Evolutionary conservation across 2,888 invertebrate species (phyloP).

Genomic region (Chaetogeoica ovagalla): DNA sequence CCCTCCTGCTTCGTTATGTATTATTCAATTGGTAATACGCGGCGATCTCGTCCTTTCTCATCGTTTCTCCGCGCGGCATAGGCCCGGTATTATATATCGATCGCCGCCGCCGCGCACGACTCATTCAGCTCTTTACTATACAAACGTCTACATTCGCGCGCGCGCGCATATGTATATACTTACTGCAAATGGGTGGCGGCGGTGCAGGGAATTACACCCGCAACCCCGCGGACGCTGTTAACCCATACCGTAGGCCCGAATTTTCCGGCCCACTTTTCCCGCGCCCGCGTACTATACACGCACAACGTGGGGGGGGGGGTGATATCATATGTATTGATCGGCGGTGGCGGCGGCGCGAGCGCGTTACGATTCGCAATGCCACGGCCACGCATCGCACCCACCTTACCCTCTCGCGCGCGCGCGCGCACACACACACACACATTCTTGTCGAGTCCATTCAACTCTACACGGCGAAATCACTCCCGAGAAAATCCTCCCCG

Average conservation of each 20-base stretch:
- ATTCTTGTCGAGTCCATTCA: conserved; percentile 28
- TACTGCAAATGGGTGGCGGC: too few relatives aligned
- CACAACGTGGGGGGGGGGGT: too few relatives aligned
- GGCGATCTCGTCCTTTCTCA: too few relatives aligned
- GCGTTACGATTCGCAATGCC: conserved; percentile 26
- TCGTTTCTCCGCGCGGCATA: background rate
- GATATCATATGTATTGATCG: conserved; percentile 34
- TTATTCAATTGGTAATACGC: too few relatives aligned
- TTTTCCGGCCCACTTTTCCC: background rate
- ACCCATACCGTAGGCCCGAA: background rate
- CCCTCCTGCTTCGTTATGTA: too few relatives aligned
- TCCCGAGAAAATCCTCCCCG: background rate
- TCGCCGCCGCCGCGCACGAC: background rate
- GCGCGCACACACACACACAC: background rate
- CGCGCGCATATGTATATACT: too few relatives aligned
- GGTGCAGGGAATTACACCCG: too few relatives aligned
- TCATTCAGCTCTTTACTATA: too few relatives aligned
- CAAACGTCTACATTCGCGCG: too few relatives aligned
- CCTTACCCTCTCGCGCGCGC: conserved; percentile 31
- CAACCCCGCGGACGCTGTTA: background rate
- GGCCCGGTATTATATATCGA: conserved; percentile 10
- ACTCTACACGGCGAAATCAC: background rate
- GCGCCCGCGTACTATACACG: background rate
- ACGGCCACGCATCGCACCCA: conserved; percentile 28
- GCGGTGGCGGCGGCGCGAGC: background rate